A percentile compares a stretch with the other conserved stretches of the same genome.
phyloP scores from a whole-genome alignment of 1,140 invertebrate species.

The Ylistrum balloti region DNA sequence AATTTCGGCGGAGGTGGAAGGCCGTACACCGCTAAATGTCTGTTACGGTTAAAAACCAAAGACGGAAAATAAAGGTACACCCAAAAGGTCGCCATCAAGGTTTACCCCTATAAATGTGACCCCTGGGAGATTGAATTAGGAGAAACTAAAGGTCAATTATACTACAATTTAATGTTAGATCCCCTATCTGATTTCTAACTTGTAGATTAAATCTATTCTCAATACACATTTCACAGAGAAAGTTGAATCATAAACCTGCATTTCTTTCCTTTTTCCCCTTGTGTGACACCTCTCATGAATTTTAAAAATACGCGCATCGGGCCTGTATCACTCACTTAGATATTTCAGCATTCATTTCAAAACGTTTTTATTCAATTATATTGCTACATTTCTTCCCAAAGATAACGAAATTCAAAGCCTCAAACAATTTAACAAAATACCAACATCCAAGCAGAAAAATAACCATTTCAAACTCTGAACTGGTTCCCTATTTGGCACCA shows the following conservation, averaged over 20 bases:
- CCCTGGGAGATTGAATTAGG: background rate
- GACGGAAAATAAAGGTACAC: background rate
- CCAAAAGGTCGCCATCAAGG: background rate
- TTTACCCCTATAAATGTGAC: background rate
- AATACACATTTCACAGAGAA: background rate
- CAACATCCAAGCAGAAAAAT: too few relatives aligned
- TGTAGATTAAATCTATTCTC: background rate
- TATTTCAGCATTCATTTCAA: too few relatives aligned
- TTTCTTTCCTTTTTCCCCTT: too few relatives aligned
- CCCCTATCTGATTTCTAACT: background rate
- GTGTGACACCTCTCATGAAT: too few relatives aligned
- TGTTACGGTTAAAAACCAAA: background rate
- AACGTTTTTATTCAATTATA: too few relatives aligned
- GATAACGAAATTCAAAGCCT: too few relatives aligned
- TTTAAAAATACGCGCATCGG: too few relatives aligned
- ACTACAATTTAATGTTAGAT: background rate
- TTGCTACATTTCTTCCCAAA: too few relatives aligned
- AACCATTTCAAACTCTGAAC: too few relatives aligned
- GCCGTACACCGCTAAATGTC: background rate
- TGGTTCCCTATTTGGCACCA: too few relatives aligned
- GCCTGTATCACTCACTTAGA: too few relatives aligned
- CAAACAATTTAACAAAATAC: too few relatives aligned
- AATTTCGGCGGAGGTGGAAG: background rate
- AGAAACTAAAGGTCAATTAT: constrained; percentile 12
- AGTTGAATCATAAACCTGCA: background rate